Evolutionary conservation across 2,888 invertebrate species (phyloP).

Genomic region (Lasioglossum lativentre): DNA sequence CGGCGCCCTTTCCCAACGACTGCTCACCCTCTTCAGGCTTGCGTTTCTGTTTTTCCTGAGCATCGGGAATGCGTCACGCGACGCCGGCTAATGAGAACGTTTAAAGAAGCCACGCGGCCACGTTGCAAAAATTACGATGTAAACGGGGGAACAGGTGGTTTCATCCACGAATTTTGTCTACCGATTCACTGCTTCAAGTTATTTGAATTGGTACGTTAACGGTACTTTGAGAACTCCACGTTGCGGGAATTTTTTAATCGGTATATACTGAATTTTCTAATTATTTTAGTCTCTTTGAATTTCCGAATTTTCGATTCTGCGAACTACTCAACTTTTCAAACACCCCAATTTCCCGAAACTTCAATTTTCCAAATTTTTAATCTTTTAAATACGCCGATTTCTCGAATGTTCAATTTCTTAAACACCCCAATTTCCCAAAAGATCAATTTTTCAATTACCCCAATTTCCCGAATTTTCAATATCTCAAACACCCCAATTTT

Average conservation of each 20-base stretch:
- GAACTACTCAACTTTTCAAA: too few relatives aligned
- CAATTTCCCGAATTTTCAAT: too few relatives aligned
- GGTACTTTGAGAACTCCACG: neutral
- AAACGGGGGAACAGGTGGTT: constrained; percentile 8
- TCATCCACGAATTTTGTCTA: neutral
- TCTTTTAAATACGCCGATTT: too few relatives aligned
- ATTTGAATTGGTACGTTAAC: neutral
- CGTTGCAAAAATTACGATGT: neutral
- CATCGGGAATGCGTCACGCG: neutral
- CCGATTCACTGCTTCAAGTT: neutral
- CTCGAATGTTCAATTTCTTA: too few relatives aligned
- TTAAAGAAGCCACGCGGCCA: constrained; percentile 16
- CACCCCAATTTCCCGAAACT: too few relatives aligned
- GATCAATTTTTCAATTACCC: too few relatives aligned
- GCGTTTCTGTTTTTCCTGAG: neutral
- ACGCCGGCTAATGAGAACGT: constrained; percentile 22
- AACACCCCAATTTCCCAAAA: too few relatives aligned
- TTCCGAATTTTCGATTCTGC: too few relatives aligned
- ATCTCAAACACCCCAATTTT: too few relatives aligned
- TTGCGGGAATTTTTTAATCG: neutral
- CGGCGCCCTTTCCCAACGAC: neutral
- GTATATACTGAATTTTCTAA: too few relatives aligned
- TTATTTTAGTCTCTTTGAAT: too few relatives aligned
- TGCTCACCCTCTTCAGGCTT: neutral
- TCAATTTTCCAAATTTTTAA: too few relatives aligned